These are phyloP conservation scores for Alcedo quadribrachys DNA, from an alignment of 2,797 vertebrate species.

Conservation along the genomic window DNA sequence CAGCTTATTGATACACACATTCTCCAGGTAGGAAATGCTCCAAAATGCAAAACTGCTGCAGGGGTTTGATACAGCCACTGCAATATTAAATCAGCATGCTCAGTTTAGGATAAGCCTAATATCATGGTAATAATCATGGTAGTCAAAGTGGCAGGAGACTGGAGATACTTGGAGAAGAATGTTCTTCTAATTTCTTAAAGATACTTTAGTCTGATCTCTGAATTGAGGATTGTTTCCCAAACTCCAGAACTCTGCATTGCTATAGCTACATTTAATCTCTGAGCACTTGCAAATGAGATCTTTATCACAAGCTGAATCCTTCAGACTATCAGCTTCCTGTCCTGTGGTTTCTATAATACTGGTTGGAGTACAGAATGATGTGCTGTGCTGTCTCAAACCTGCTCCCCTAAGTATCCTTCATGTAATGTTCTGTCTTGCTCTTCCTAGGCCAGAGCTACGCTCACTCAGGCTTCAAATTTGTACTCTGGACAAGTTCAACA, in stretches of 20 bases:
- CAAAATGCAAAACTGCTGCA: neutral
- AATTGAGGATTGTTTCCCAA: neutral
- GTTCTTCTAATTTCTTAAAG: neutral
- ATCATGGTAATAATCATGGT: neutral
- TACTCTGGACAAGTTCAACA: slow-evolving; percentile 97
- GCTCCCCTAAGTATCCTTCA: neutral
- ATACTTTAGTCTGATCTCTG: neutral
- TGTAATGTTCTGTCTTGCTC: neutral
- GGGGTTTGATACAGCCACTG: neutral
- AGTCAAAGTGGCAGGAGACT: neutral
- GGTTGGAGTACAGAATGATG: neutral
- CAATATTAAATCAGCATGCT: neutral
- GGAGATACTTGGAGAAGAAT: neutral
- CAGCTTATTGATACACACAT: slow-evolving; percentile 97
- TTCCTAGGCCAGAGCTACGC: slow-evolving; percentile 91
- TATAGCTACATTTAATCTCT: neutral
- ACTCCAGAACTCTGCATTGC: neutral
- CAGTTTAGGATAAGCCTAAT: neutral
- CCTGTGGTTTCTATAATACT: neutral
- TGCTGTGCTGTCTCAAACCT: neutral
- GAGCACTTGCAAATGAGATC: neutral
- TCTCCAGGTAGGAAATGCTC: slow-evolving; percentile 85
- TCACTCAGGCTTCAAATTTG: slow-evolving; percentile 96
- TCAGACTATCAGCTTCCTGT: neutral
- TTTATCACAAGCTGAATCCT: neutral